phyloP scores from a whole-genome alignment of 2,113 vertebrate species.

The Bettongia penicillata region DNA sequence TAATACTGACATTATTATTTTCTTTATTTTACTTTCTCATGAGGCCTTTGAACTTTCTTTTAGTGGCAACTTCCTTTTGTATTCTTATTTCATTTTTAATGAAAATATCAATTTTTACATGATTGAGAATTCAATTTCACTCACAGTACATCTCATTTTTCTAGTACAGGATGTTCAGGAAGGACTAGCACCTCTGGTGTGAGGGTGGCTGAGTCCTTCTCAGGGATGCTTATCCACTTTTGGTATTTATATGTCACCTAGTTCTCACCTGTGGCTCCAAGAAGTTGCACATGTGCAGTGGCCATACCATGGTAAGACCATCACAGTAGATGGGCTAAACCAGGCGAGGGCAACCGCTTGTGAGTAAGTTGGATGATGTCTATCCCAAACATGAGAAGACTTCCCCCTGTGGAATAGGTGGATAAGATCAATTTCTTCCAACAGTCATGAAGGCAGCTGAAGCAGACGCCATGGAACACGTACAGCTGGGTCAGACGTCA shows the following conservation, averaged over 20 bases:
- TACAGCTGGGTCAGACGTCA: background rate
- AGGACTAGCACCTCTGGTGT: background rate
- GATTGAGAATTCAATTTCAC: background rate
- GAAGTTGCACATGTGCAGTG: background rate
- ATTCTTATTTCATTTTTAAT: background rate
- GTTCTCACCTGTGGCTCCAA: background rate
- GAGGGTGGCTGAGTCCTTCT: background rate
- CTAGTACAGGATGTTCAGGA: background rate
- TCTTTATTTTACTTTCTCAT: background rate
- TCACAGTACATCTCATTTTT: too few relatives aligned
- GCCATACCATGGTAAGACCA: background rate
- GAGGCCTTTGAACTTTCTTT: background rate
- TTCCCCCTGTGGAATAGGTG: background rate
- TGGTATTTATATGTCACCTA: background rate
- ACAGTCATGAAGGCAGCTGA: background rate
- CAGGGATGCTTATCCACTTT: background rate
- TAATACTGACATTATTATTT: background rate
- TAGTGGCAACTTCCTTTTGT: background rate
- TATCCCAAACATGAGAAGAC: background rate
- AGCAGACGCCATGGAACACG: background rate
- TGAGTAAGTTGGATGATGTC: background rate
- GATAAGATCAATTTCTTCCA: background rate
- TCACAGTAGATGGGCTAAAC: background rate
- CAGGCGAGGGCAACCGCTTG: background rate
- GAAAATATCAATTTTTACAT: background rate